Evolutionary conservation across 2,888 invertebrate species (phyloP), one percentile per base, ranked within the genome.

Genomic region (Leucophenga montana): DNA sequence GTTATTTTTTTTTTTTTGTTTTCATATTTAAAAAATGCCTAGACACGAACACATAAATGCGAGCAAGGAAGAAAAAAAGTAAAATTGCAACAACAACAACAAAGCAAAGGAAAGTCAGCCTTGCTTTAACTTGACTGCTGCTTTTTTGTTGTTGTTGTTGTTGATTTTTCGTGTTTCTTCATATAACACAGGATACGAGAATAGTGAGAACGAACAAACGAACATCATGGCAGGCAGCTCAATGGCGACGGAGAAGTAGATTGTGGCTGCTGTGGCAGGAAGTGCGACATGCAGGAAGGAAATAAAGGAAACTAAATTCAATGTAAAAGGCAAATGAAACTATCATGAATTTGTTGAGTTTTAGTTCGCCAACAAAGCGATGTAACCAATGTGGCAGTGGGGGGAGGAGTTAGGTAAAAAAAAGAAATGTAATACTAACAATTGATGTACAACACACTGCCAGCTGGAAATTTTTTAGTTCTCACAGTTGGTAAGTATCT

Each of bases 241-340:
- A 53, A 31, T 16, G 53, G 53, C 16, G 6, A 20, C 53, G 14
- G 27, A 9, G n/a, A 57, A 27, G 31, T 9, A 57, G 57, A 27
- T 39, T 39, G 9, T 39, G 11, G 27, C 6, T 27, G 39, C 44
- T 16, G 11, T 39, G n/a, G 61, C n/a, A 61, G 33, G 39, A 33
- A 11, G 18, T 56, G 56, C 56, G 56, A 56, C 56, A 56, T 11
- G 22, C 18, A 39, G 61, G 39, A 67, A 59, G 59, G 59, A 67
- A 67, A 48, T 9, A 48, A 59, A 31, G 59, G 31, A 66, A 59
- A 59, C 67, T 44, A 39, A 67, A 59, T 59, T 67, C 67, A 80
- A 80, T 80, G 78, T 83, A 78, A 83, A 83, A 82, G 78, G 82
- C 83, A 83, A 80, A 83, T 82, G 80, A 75, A 80, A 79, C 80